Percentiles rank a stretch among this genome's conserved stretches.
Evolutionary conservation across 2,113 vertebrate species (phyloP).

Genomic region (Sterrhoptilus dennistouni): DNA sequence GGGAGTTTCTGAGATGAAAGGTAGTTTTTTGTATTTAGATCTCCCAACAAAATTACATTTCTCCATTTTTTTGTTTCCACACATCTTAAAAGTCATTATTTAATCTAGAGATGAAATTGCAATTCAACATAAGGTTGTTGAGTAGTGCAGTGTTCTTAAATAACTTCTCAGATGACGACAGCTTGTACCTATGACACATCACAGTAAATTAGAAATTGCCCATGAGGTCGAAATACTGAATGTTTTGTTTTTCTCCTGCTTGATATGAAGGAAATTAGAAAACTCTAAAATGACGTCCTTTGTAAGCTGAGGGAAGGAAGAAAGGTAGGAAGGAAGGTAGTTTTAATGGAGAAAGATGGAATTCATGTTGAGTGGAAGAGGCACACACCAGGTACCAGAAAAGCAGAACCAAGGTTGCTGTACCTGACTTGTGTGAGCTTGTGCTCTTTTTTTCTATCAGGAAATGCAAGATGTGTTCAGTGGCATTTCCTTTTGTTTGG

Average conservation of each 20-base stretch:
- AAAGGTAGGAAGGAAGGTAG: neutral
- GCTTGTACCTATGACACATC: neutral
- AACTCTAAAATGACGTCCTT: neutral
- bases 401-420: neutral
- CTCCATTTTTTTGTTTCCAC: neutral
- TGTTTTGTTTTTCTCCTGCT: neutral
- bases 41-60: neutral
- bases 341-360: neutral
- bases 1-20: neutral
- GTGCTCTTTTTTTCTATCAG: accelerated
- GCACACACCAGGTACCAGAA: neutral
- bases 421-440: neutral
- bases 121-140: neutral
- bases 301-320: neutral
- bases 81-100: neutral
- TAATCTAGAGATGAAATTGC: neutral
- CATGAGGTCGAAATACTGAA: neutral
- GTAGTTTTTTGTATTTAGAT: neutral
- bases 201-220: neutral
- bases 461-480: neutral
- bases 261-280: neutral
- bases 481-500: neutral
- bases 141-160: neutral
- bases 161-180: neutral
- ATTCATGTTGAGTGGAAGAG: neutral